These are phyloP conservation scores for Anas georgica DNA, from an alignment of 2,797 vertebrate genomes.

Conservation along the genomic window DNA sequence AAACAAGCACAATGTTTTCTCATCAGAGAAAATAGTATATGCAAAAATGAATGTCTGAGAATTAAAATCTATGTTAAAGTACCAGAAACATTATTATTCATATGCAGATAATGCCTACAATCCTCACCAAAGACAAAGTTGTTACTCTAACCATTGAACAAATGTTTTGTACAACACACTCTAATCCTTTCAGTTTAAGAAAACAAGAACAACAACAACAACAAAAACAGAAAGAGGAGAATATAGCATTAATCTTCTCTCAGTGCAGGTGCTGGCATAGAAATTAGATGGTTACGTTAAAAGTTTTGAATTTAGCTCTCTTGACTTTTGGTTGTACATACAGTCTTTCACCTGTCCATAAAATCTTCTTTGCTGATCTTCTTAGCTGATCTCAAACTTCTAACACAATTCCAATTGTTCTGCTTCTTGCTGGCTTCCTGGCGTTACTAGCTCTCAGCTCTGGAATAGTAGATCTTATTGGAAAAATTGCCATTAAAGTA, in stretches of 20 bases:
- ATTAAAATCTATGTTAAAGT: background rate
- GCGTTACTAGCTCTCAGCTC: background rate
- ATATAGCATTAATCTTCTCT: background rate
- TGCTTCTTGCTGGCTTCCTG: background rate
- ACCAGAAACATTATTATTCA: background rate
- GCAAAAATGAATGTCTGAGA: background rate
- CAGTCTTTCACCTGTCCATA: too few species aligned
- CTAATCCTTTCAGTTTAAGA: background rate
- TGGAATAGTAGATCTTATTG: background rate
- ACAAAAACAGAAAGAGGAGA: background rate
- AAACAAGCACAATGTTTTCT: background rate
- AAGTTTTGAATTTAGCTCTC: background rate
- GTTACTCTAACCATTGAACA: background rate
- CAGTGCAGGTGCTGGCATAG: background rate
- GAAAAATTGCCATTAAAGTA: background rate
- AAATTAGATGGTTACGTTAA: background rate
- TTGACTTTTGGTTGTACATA: background rate
- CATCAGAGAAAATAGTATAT: background rate
- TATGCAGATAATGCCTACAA: background rate
- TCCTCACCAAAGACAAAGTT: background rate
- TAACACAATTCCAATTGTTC: background rate
- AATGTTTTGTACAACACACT: background rate
- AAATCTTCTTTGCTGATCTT: background rate
- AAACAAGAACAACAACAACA: too few species aligned
- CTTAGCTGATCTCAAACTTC: background rate